These are phyloP conservation scores for Cydia fagiglandana DNA, from an alignment of 1,140 invertebrate species.

Conservation along the genomic window DNA sequence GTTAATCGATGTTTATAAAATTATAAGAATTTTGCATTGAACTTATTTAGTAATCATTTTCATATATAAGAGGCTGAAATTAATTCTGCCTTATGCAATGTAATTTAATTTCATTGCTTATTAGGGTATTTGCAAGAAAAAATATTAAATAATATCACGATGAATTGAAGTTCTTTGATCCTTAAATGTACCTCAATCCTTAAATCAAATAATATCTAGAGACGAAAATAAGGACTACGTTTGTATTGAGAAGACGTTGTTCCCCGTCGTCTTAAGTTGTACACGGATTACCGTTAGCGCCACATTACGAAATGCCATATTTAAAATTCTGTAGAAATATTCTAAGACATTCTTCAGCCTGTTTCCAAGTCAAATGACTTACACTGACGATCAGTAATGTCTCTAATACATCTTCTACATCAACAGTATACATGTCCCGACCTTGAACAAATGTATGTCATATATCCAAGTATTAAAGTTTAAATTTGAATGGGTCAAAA, in stretches of 20 bases:
- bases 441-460: slow-evolving; percentile 33
- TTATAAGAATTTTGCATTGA: background rate
- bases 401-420: slow-evolving; percentile 52
- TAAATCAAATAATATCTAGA: too few relatives aligned
- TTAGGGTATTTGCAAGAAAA: too few relatives aligned
- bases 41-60: background rate
- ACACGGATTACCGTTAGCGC: background rate
- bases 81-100: background rate
- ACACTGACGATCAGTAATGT: slow-evolving; percentile 54
- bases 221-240: too few relatives aligned
- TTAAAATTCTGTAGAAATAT: slow-evolving; percentile 60
- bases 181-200: too few relatives aligned
- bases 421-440: slow-evolving; percentile 39
- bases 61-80: background rate
- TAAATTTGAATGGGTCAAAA: slow-evolving; percentile 36
- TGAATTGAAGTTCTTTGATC: too few relatives aligned
- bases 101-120: too few relatives aligned
- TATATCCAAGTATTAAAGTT: slow-evolving; percentile 41
- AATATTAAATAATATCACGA: too few relatives aligned
- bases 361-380: slow-evolving; percentile 69
- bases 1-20: too few relatives aligned
- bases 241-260: too few relatives aligned
- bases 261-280: too few relatives aligned
- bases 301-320: slow-evolving; percentile 52
- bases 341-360: slow-evolving; percentile 58